A percentile compares a stretch with the other conserved stretches of the same genome.
phyloP scores from a whole-genome alignment of 2,888 invertebrate species.

The Campaea margaritaria region DNA sequence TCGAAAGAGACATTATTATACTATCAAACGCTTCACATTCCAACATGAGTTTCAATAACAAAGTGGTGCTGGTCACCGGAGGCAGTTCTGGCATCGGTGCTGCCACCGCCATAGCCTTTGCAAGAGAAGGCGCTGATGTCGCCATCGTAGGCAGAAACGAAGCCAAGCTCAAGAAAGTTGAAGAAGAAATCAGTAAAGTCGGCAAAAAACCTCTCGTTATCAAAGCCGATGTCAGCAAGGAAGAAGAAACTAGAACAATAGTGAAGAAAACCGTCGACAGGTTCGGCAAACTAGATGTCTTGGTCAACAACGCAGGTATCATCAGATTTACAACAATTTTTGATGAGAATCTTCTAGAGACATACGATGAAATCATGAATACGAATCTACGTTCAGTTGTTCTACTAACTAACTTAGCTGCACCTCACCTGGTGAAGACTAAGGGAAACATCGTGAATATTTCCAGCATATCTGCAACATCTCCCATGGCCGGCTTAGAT shows the following conservation, averaged over 20 bases:
- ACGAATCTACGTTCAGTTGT: conserved; percentile 41
- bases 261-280: conserved; percentile 44
- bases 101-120: conserved; percentile 53
- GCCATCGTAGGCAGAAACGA: conserved; percentile 56
- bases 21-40: too few relatives aligned
- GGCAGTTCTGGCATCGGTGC: conserved; percentile 61
- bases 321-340: conserved; percentile 12
- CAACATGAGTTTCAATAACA: too few relatives aligned
- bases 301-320: conserved; percentile 49
- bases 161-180: conserved; percentile 46
- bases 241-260: conserved; percentile 39
- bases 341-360: conserved; percentile 32
- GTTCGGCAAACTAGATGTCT: conserved; percentile 47
- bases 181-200: conserved; percentile 18
- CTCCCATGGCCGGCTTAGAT: background rate
- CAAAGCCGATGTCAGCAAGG: conserved; percentile 40
- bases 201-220: conserved; percentile 35
- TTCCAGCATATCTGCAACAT: conserved; percentile 30
- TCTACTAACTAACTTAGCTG: conserved; percentile 37
- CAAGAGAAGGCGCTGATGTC: conserved; percentile 56
- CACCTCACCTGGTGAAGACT: conserved; percentile 38
- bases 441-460: conserved; percentile 51
- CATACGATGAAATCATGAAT: conserved; percentile 43
- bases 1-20: too few relatives aligned
- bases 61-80: conserved; percentile 28